These are phyloP conservation scores for Eupeodes latifasciatus DNA, from an alignment of 2,888 invertebrate species.

Conservation along the genomic window DNA sequence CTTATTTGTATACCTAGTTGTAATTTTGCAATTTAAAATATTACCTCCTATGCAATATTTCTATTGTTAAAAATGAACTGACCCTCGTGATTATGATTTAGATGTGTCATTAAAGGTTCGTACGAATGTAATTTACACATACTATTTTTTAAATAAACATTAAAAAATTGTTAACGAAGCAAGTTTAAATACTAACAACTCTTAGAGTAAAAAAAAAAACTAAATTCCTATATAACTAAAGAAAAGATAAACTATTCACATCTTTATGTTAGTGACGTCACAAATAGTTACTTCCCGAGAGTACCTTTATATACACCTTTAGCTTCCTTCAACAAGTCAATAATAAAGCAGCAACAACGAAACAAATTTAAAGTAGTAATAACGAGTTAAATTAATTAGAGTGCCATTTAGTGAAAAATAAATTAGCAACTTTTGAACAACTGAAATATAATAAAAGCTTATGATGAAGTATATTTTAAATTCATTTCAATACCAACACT, in stretches of 20 bases:
- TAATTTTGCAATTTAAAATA: no score
- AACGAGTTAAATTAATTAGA: constrained; percentile 83
- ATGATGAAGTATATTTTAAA: constrained; percentile 49
- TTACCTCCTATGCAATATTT: no score
- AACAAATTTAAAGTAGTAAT: constrained; percentile 53
- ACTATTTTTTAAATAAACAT: constrained; percentile 31
- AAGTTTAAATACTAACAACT: background rate
- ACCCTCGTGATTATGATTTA: constrained; percentile 37
- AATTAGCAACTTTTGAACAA: constrained; percentile 68
- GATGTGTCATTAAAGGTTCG: constrained; percentile 53
- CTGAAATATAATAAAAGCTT: constrained; percentile 65
- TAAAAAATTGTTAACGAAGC: constrained; percentile 8
- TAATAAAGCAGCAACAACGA: constrained; percentile 29
- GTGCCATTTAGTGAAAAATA: constrained; percentile 77
- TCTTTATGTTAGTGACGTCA: constrained; percentile 57
- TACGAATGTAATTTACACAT: constrained; percentile 52
- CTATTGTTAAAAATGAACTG: no score
- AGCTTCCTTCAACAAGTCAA: background rate
- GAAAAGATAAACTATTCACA: constrained; percentile 36
- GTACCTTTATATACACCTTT: background rate
- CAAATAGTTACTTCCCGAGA: constrained; percentile 43
- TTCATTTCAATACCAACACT: constrained; percentile 64
- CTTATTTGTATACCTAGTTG: no score
- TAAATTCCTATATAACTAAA: background rate
- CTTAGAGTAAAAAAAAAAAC: background rate